Conservation (phyloP, 2,888 invertebrate species). For the Steinernema hermaphroditum region DNA sequence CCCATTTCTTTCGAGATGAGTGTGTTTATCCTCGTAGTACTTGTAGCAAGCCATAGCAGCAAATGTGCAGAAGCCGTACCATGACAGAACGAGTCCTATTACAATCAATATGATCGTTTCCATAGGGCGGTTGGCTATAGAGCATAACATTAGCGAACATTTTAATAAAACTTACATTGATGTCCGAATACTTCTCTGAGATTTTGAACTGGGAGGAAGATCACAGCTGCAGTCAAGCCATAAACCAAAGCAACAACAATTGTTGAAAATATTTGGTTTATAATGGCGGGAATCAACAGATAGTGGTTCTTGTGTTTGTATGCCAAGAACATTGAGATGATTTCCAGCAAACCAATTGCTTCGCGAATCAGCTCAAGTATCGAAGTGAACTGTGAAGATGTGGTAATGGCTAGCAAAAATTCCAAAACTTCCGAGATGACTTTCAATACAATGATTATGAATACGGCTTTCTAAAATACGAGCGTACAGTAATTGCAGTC, state of each 20-base stretch:
- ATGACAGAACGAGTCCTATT: background rate
- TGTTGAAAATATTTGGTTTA: background rate
- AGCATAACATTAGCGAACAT: background rate
- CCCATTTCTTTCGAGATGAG: background rate
- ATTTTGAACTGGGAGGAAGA: background rate
- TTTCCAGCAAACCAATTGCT: background rate
- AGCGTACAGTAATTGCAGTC: background rate
- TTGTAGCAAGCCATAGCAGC: background rate
- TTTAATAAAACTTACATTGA: background rate
- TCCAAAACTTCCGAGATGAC: background rate
- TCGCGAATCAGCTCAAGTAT: background rate
- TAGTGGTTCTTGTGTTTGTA: constrained; percentile 24
- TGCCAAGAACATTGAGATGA: background rate
- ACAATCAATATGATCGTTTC: background rate
- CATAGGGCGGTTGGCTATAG: background rate
- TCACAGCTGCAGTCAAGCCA: background rate
- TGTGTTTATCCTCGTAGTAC: constrained; percentile 13
- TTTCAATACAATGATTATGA: background rate
- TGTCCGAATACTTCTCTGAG: background rate
- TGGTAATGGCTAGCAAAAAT: background rate
- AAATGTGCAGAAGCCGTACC: constrained; percentile 9
- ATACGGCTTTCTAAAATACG: constrained; percentile 6
- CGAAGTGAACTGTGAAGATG: background rate
- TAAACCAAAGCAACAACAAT: background rate
- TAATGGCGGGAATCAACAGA: background rate